Conservation (phyloP, 2,888 invertebrate genomes). For the Azorinus chamasolen region DNA sequence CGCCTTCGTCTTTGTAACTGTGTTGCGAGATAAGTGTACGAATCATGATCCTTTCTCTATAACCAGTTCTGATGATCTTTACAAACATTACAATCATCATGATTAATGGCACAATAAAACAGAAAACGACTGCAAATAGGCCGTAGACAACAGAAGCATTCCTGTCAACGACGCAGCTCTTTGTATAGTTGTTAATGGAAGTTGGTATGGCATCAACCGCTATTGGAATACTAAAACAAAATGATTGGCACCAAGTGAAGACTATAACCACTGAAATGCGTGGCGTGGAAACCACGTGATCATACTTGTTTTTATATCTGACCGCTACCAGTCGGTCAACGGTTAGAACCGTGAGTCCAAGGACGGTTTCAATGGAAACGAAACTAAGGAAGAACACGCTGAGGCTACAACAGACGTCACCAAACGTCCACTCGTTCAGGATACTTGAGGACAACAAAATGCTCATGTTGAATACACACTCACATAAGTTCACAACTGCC, state of each 20-base stretch:
- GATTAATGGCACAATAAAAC: conserved; percentile 75
- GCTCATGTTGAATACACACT: conserved; percentile 80
- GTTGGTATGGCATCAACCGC: conserved; percentile 69
- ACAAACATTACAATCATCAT: conserved; percentile 72
- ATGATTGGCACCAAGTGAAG: conserved; percentile 79
- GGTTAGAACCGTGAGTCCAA: conserved; percentile 72
- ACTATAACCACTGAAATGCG: conserved; percentile 68
- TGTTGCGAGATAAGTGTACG: conserved; percentile 67
- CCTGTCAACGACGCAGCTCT: conserved; percentile 75
- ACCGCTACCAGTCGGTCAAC: conserved; percentile 80
- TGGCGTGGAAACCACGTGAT: conserved; percentile 62
- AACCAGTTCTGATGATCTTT: conserved; percentile 65
- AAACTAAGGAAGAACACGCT: conserved; percentile 78
- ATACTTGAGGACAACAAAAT: conserved; percentile 76
- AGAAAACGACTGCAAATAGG: conserved; percentile 65
- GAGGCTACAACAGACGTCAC: conserved; percentile 71
- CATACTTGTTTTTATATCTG: conserved; percentile 67
- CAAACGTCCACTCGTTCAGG: conserved; percentile 74
- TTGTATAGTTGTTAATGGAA: conserved; percentile 68
- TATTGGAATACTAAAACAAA: conserved; percentile 79
- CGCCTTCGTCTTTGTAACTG: conserved; percentile 63
- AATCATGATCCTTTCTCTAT: conserved; percentile 65
- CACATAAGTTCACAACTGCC: conserved; percentile 76
- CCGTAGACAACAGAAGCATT: conserved; percentile 74
- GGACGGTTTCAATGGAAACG: conserved; percentile 69